Evolutionary conservation across 92 coral and sea anemone genomes (phyloP).

Genomic region (Siderastrea radians): DNA sequence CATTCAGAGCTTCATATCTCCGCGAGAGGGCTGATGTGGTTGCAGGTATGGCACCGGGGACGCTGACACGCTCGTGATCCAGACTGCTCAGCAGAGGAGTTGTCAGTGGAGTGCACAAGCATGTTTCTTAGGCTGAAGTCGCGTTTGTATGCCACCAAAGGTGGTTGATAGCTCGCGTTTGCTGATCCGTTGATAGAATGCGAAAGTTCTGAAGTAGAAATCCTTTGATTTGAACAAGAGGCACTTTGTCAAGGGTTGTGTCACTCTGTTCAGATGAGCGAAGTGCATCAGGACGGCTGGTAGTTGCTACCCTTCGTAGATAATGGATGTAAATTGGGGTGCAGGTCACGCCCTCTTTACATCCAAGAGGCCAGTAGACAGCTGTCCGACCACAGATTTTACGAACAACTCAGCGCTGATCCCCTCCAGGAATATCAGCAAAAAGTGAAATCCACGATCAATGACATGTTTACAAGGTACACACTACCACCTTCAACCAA

Average conservation of each 20-base stretch:
- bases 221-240: not conserved
- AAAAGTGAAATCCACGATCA: not conserved
- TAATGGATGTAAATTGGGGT: too few relatives aligned
- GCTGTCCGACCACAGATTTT: too few relatives aligned
- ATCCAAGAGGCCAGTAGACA: too few relatives aligned
- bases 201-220: not conserved
- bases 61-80: not conserved
- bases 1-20: not conserved
- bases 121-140: conserved; percentile 1
- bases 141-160: conserved; percentile 16
- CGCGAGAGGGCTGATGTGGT: not conserved
- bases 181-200: not conserved
- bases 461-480: not conserved
- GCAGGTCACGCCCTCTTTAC: too few relatives aligned
- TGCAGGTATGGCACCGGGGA: not conserved
- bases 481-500: too few relatives aligned
- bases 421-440: not conserved
- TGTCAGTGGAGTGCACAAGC: conserved; percentile 8
- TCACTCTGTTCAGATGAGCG: not conserved
- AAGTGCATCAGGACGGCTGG: not conserved
- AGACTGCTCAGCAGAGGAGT: not conserved
- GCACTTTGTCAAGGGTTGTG: not conserved
- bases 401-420: too few relatives aligned
- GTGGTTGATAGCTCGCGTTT: not conserved
- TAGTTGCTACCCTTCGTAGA: not conserved